Percentiles rank a stretch among this genome's conserved stretches.
These are phyloP conservation scores for Teleogryllus occipitalis DNA, from an alignment of 1,140 invertebrate species.

Conservation along the genomic window DNA sequence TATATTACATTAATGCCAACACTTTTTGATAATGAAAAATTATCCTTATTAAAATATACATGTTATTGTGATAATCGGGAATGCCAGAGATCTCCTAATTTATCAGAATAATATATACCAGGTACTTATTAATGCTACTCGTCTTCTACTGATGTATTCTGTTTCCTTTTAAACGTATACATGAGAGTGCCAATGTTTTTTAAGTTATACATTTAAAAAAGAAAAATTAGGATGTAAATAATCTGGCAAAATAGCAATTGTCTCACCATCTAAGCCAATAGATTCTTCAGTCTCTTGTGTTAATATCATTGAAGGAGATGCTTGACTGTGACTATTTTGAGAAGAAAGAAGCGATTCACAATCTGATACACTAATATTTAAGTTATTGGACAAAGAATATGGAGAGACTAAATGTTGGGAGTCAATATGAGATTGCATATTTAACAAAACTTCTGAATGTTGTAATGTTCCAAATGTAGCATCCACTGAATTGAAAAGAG, in stretches of 20 bases:
- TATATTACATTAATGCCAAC: too few species aligned
- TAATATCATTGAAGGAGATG: constrained; percentile 5
- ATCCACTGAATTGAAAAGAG: background rate
- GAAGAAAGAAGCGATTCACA: background rate
- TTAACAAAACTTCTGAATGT: background rate
- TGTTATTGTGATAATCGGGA: too few species aligned
- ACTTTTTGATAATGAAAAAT: too few species aligned
- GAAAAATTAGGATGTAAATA: background rate
- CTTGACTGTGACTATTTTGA: background rate
- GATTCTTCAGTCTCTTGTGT: background rate
- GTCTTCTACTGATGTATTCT: too few species aligned
- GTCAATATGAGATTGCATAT: background rate
- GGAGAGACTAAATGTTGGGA: too few species aligned
- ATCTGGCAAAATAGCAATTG: background rate
- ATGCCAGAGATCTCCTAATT: too few species aligned
- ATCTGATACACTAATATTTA: background rate
- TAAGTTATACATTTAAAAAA: background rate
- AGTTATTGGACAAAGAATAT: background rate
- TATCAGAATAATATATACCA: too few species aligned
- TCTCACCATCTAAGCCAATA: background rate
- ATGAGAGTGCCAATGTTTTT: background rate
- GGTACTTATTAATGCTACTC: too few species aligned
- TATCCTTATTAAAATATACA: too few species aligned
- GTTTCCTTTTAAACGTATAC: too few species aligned
- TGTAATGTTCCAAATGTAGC: background rate